Evolutionary conservation across 2,797 vertebrate genomes (phyloP).

Genomic region (Adrianichthys oophorus): DNA sequence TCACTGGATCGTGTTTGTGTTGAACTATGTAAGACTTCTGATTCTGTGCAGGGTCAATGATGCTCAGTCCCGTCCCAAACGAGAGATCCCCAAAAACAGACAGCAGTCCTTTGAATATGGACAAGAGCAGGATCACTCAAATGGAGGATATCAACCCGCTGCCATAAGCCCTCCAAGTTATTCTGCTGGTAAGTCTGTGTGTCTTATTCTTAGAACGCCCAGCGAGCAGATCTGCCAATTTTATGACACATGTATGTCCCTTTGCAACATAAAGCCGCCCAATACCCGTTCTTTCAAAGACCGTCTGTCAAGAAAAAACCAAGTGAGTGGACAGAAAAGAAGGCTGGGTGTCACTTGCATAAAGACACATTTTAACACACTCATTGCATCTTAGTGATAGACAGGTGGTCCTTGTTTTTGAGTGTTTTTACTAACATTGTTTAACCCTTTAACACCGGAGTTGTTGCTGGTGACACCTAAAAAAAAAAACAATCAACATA

Average conservation of each 20-base stretch:
- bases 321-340: constrained; percentile 59
- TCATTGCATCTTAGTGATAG: constrained; percentile 11
- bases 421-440: constrained; percentile 27
- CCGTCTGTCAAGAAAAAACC: constrained; percentile 59
- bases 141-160: constrained; percentile 81
- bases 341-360: constrained; percentile 20
- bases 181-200: constrained; percentile 52
- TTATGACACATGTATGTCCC: constrained; percentile 43
- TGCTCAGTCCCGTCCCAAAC: constrained; percentile 82
- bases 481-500: no score
- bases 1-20: neutral
- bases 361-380: constrained; percentile 10
- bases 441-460: constrained; percentile 1
- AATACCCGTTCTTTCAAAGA: constrained; percentile 53
- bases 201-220: constrained; percentile 4
- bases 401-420: constrained; percentile 13
- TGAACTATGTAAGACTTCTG: constrained; percentile 4
- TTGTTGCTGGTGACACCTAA: constrained; percentile 14
- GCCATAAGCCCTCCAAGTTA: constrained; percentile 58
- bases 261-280: constrained; percentile 49
- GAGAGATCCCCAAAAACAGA: constrained; percentile 84
- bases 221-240: constrained; percentile 8
- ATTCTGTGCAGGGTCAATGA: constrained; percentile 80
- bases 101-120: constrained; percentile 78
- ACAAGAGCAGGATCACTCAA: constrained; percentile 79